Base-by-base conservation (phyloP, 1,140 invertebrate genomes). In the Cataglyphis hispanica region DNA sequence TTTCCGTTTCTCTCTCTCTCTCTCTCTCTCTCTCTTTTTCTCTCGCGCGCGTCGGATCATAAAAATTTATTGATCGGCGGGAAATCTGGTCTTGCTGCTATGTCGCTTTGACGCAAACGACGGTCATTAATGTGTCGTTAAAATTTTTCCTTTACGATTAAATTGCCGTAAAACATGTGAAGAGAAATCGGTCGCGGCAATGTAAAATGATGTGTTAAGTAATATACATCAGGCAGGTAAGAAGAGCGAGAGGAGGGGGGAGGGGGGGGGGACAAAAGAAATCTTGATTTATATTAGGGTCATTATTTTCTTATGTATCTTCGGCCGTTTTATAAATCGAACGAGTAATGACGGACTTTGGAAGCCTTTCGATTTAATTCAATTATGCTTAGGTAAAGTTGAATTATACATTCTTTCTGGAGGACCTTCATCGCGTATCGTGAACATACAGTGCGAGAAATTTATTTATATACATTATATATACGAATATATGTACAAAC, bases 191-290 rank as follows among this genome's bases (percentile, higher is more conserved):
- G 40, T 43, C 10, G 66, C 66, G 22, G 56, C 67, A 83, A 83
- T 83, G 67, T 72, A 37, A 74, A 83, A 83, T 53, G 78, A 83
- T 31, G 78, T 74, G 78, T 40, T 60, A 83, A 83, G 66, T 83
- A 60, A 16, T 50, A 50, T 60, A 60, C 1, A 50, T 13, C 46
- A 19, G 46, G 31, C 5, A 40, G 8, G 25, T 19, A 46, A 27
- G 50, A 58, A 58, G 46, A 67, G 31, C n/a, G 31, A n/a, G n/a
- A n/a, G n/a, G n/a, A n/a, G n/a, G n/a, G n/a, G n/a, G n/a, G n/a
- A n/a, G n/a, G n/a, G n/a, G n/a, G n/a, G 16, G n/a, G 50, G 31
- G 2, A 31, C 50, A 19, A 11, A 34, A 72, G 78, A 40, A 40
- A 22, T 27, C 34, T 27, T 43, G 43, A n/a, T 72, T 25, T 16